Evolutionary conservation across 2,113 vertebrate genomes (phyloP).

Genomic region (Amphiprion percula): DNA sequence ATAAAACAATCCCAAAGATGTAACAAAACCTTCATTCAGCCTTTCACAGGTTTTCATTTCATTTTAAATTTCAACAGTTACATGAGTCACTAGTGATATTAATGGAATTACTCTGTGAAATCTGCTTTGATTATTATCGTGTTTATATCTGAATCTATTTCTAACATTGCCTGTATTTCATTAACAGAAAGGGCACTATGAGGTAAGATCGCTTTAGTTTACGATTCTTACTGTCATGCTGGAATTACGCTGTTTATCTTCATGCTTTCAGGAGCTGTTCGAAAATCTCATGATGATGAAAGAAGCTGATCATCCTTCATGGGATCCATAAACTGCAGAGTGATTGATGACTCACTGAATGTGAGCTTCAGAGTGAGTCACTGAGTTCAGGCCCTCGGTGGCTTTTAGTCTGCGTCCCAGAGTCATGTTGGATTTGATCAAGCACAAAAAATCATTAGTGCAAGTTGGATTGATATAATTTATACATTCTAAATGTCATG

Average conservation of each 20-base stretch:
- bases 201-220: background rate
- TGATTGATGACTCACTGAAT: conserved; percentile 57
- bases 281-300: conserved; percentile 5
- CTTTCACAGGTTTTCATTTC: no score
- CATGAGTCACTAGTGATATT: no score
- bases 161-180: no score
- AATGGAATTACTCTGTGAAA: no score
- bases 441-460: background rate
- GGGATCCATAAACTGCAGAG: background rate
- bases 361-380: conserved; percentile 50
- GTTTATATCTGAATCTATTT: no score
- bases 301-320: conserved; percentile 23
- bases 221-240: background rate
- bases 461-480: conserved; percentile 1
- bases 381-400: conserved; percentile 19
- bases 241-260: background rate
- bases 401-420: conserved; percentile 32
- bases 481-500: conserved; percentile 12
- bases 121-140: no score
- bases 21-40: no score
- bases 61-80: no score
- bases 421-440: conserved; percentile 27
- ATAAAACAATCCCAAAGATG: no score
- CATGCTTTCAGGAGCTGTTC: background rate
- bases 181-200: background rate